These are phyloP conservation scores for Myotis lucifugus DNA, from an alignment of 2,113 vertebrate genomes.

Conservation along the genomic window DNA sequence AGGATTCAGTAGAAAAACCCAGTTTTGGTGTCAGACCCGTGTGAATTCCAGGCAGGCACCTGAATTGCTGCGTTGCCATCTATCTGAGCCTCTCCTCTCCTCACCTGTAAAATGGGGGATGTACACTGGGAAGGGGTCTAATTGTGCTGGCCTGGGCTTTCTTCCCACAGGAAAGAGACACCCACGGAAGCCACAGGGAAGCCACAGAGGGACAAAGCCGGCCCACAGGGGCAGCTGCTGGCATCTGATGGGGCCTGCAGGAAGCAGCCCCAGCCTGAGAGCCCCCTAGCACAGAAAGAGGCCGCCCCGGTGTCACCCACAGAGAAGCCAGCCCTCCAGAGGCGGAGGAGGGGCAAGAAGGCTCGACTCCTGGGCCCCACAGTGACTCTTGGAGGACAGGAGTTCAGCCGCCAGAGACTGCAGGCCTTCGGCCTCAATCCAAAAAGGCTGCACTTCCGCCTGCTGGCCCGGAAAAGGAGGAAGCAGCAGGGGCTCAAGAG, in stretches of 20 bases:
- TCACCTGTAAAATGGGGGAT: neutral
- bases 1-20: neutral
- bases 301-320: neutral
- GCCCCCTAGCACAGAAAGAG: slow-evolving; percentile 7
- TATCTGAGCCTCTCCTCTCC: neutral
- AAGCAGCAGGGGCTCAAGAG: neutral
- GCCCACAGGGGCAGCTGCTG: slow-evolving; percentile 40
- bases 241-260: neutral
- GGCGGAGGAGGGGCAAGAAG: slow-evolving; percentile 51
- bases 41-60: neutral
- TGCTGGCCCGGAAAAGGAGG: slow-evolving; percentile 83
- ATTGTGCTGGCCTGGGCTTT: neutral
- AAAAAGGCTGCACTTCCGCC: slow-evolving; percentile 89
- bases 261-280: neutral
- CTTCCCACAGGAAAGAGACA: slow-evolving; percentile 49
- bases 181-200: slow-evolving; percentile 62
- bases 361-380: slow-evolving; percentile 73
- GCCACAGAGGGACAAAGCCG: slow-evolving; percentile 59
- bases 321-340: neutral
- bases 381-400: slow-evolving; percentile 85
- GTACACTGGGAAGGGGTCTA: neutral
- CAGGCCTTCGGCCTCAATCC: slow-evolving; percentile 93
- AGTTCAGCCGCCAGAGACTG: slow-evolving; percentile 90
- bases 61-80: fast-evolving
- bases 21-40: neutral